These are phyloP conservation scores for Tapera naevia DNA, from an alignment of 2,797 vertebrate species.

Conservation along the genomic window DNA sequence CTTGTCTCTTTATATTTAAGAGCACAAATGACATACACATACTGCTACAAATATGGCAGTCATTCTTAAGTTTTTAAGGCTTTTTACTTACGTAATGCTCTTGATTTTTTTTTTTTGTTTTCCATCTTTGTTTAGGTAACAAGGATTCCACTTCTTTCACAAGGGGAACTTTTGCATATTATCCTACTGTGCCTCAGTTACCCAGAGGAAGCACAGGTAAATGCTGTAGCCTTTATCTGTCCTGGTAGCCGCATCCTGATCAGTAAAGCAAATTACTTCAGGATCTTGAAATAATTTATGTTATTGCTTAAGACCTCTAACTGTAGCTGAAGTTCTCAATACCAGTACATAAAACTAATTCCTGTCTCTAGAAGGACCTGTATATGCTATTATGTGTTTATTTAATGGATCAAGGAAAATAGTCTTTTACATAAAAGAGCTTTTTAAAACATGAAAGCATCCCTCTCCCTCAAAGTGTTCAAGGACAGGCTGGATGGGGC, in stretches of 20 bases:
- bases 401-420: neutral
- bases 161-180: neutral
- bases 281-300: neutral
- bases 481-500: no score
- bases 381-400: rapidly evolving
- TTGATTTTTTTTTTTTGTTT: neutral
- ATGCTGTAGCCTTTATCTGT: neutral
- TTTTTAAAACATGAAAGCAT: neutral
- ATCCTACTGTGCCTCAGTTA: neutral
- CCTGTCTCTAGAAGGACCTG: neutral
- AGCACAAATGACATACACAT: neutral
- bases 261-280: neutral
- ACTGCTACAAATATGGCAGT: neutral
- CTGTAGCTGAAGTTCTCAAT: neutral
- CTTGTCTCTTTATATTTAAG: neutral
- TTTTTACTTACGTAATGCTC: neutral
- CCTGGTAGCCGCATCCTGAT: neutral
- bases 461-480: no score
- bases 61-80: neutral
- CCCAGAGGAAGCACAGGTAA: conserved; percentile 21
- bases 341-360: neutral
- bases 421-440: neutral
- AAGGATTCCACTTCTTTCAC: neutral
- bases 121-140: conserved; percentile 12
- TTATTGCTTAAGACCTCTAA: neutral